These are phyloP conservation scores for Pungitius pungitius DNA, from an alignment of 2,113 vertebrate species.

Conservation along the genomic window DNA sequence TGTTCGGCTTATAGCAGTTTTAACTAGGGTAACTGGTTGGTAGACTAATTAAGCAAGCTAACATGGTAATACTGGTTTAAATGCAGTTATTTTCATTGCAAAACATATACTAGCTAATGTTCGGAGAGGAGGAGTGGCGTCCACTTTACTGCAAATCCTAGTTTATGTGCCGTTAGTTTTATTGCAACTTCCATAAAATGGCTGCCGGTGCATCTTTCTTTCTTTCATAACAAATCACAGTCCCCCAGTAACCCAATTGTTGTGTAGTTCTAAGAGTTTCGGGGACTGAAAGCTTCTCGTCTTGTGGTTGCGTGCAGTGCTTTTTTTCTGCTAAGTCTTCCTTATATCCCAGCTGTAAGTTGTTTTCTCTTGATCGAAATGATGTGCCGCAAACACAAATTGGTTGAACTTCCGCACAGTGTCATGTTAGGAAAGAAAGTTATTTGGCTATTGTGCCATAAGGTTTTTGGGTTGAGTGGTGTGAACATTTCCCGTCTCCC, in stretches of 20 bases:
- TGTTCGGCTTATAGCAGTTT: background rate
- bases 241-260: background rate
- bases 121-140: too few species aligned
- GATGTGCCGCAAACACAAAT: background rate
- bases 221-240: background rate
- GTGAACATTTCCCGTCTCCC: conserved; percentile 29
- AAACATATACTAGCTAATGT: too few species aligned
- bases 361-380: background rate
- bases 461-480: conserved; percentile 25
- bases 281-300: background rate
- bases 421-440: conserved; percentile 5
- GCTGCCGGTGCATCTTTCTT: background rate
- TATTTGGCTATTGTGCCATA: conserved; percentile 23
- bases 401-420: conserved; percentile 7
- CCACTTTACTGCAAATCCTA: background rate
- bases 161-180: too few species aligned
- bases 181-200: too few species aligned
- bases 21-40: background rate
- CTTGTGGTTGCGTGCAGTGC: background rate
- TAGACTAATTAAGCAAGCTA: background rate
- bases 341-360: background rate
- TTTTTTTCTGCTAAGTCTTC: background rate
- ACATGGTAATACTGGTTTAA: background rate
- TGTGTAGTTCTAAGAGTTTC: background rate
- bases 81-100: too few species aligned